phyloP scores from a whole-genome alignment of 1,140 invertebrate species.

The Cepaea nemoralis region DNA sequence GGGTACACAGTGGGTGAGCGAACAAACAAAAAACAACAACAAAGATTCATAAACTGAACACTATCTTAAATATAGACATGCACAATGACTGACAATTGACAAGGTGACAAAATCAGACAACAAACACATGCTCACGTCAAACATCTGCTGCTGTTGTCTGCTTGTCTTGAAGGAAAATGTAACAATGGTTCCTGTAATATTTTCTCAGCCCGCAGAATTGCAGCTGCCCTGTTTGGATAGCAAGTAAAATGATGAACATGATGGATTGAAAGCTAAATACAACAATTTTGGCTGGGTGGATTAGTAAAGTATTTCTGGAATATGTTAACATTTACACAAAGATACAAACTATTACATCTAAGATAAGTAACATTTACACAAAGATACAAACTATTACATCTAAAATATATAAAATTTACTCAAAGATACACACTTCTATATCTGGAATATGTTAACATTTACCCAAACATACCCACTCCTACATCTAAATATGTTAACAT shows the following conservation, averaged over 20 bases:
- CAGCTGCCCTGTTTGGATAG: constrained; percentile 22
- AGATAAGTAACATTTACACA: neutral
- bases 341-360: neutral
- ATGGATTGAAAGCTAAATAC: neutral
- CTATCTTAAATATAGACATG: too few species aligned
- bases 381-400: too few species aligned
- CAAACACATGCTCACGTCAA: constrained; percentile 2
- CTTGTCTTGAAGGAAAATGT: neutral
- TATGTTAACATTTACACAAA: neutral
- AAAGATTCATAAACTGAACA: too few species aligned
- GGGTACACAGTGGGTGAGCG: too few species aligned
- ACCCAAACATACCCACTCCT: too few species aligned
- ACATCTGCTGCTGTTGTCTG: neutral
- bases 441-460: too few species aligned
- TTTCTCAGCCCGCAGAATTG: constrained; percentile 24
- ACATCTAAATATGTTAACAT: too few species aligned
- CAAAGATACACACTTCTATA: too few species aligned
- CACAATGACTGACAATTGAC: too few species aligned
- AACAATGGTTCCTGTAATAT: constrained; percentile 20
- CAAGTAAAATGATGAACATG: neutral
- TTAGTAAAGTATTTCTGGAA: too few species aligned
- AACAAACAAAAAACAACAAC: too few species aligned
- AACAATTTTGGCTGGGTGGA: neutral
- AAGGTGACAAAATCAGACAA: neutral
- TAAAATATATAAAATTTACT: too few species aligned